Base-by-base conservation (phyloP, 2,797 vertebrate genomes). In the Coluber constrictor region DNA sequence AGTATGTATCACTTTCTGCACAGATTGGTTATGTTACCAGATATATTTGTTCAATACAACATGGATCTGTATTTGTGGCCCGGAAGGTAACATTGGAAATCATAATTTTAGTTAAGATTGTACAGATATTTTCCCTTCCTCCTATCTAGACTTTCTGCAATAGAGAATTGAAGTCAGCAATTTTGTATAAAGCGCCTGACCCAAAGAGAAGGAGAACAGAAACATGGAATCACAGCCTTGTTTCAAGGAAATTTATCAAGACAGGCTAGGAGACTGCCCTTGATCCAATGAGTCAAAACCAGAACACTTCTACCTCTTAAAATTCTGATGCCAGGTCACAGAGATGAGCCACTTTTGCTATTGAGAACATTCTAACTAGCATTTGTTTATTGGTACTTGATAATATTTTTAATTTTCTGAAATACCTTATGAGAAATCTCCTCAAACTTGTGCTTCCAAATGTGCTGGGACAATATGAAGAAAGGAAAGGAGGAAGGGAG, bases 31-130 rank as follows among this genome's bases (percentile, higher is more conserved):
- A 83, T n/a, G 86, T 91, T 91, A 90, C 56, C 61, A 91, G 43
- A 89, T 92, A 23, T 90, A 54, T 92, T 93, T 94, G 87, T 88
- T 94, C 91, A 94, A 95, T 79, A n/a, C n/a, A 54, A 87, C 63
- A 94, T 60, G 86, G 60, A 86, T 88, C 94, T 93, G 43, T 32
- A 74, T 92, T 93, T 92, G 87, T 83, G 57, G 66, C 15, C 86
- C 55, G 88, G 91, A 61, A 86, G 90, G 83, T 91, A 90, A 94
- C 60, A 88, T 37, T 88, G 70, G 90, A 70, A 55, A 37, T 55
- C 57, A 56, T 59, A 89, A 63, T 57, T 89, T 54, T 29, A 57
- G 37, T 87, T 89, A 89, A 89, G 29, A 70, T 60, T 12, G 43
- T 47, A 25, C 16, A 8, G 25, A 7, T 55, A 55, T 57, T 86